phyloP scores from a whole-genome alignment of 2,113 vertebrate species.

The Cyanoderma ruficeps region DNA sequence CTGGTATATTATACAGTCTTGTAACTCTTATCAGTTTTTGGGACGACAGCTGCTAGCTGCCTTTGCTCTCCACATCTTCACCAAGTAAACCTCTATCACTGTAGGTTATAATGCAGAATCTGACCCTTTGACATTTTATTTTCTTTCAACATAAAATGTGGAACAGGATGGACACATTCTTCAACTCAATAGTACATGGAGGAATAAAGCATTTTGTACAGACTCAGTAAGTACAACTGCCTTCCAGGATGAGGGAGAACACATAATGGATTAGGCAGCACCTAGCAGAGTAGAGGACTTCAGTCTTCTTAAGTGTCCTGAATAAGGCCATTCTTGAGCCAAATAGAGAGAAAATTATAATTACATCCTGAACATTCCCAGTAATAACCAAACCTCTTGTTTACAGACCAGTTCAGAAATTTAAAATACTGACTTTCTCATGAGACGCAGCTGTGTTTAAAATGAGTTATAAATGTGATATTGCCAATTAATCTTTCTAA shows the following conservation, averaged over 20 bases:
- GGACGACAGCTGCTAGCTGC: not conserved
- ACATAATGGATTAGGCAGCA: accelerated
- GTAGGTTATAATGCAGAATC: not conserved
- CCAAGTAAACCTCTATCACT: not conserved
- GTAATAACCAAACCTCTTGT: not conserved
- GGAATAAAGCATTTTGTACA: not conserved
- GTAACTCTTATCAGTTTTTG: not conserved
- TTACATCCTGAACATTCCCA: not conserved
- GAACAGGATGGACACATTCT: not conserved
- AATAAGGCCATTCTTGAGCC: not conserved
- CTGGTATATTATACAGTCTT: not conserved
- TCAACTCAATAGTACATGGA: not conserved
- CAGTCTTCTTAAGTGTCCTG: not conserved
- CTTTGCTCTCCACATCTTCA: not conserved
- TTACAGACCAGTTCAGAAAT: not conserved
- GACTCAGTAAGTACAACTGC: not conserved
- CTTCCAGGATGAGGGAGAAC: not conserved
- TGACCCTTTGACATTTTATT: not conserved
- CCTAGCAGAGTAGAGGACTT: not conserved
- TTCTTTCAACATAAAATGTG: not conserved
- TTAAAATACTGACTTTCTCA: not conserved
- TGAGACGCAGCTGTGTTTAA: not conserved
- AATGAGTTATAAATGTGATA: not conserved
- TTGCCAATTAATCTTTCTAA: not conserved
- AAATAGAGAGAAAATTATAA: not conserved